Percentiles rank a stretch among this genome's conserved stretches.
These are phyloP conservation scores for Columba janthina DNA, from an alignment of 2,113 vertebrate genomes.

Conservation along the genomic window DNA sequence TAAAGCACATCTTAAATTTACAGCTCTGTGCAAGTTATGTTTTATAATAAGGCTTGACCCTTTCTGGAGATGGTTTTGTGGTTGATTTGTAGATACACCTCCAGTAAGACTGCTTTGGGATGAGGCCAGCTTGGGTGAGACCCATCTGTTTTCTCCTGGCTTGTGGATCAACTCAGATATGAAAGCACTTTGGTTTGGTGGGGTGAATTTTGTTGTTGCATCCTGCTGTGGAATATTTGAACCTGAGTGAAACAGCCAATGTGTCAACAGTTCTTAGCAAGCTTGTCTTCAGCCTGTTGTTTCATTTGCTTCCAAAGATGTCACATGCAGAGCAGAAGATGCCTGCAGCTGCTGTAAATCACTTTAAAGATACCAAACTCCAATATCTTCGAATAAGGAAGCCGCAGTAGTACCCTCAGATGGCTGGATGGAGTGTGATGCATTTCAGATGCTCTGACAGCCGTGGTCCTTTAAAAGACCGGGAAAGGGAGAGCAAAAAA, in stretches of 20 bases:
- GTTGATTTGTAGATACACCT: constrained; percentile 12
- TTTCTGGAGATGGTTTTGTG: constrained; percentile 20
- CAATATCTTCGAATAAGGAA: not conserved
- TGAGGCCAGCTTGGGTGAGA: not conserved
- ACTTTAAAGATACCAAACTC: not conserved
- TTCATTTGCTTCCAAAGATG: not conserved
- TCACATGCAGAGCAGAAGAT: not conserved
- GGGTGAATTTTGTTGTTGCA: not conserved
- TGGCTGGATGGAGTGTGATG: not conserved
- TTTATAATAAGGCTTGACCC: constrained; percentile 20
- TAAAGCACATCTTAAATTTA: constrained; percentile 16
- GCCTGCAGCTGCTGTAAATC: not conserved
- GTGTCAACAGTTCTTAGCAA: not conserved
- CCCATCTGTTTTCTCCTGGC: not conserved
- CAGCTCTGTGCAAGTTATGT: not conserved
- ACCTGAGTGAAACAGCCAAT: not conserved
- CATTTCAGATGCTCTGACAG: not conserved
- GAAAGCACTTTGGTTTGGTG: not conserved
- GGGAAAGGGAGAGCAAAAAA: not conserved
- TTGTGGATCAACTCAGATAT: not conserved
- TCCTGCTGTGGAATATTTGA: not conserved
- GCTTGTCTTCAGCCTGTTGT: not conserved
- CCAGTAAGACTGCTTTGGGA: not conserved
- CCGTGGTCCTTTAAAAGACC: not conserved
- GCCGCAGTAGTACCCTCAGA: not conserved